Base-by-base conservation (phyloP, 1,140 invertebrate genomes). In the Propsilocerus akamusi region DNA sequence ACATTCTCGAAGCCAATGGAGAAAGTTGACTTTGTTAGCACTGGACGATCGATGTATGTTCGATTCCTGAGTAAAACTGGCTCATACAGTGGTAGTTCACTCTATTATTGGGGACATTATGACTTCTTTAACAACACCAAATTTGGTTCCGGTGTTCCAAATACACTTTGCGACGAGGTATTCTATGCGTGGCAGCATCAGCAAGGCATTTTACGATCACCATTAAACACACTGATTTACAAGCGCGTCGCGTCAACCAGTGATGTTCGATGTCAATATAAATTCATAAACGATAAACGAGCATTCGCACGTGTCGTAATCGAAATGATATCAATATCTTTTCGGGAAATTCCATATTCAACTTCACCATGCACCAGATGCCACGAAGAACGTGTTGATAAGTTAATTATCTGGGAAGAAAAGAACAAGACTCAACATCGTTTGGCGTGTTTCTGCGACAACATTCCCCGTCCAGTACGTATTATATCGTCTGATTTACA, bases 41-140 rank as follows among this genome's bases (percentile, higher is more conserved):
- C 82, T 0, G 81, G 81, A 5, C 86, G 83, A 55, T 77, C 86
- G 0, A 72, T 92, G 37, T 91, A 86, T 57, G 85, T 92, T 0
- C 72, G 84, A 51, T 89, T 90, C 58, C 86, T 89, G 58, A 90
- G 86, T 60, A 88, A 89, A 60, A 90, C 86, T 1, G 86, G 86
- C n/a, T 86, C 83, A 54, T 90, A 89, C 56, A 86, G 83, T 23
- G 86, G 86, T 66, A 85, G 72, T 17, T 90, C 86, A 0, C 66
- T 92, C 0, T 90, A 91, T 60, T 91, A 89, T 60, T 90, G 86
- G 86, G 86, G 86, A 0, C 86, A 90, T 62, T 92, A 90, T 55
- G 86, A 92, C 58, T 92, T 91, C 66, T 91, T 90, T 66, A 91
- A 91, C 61, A 86, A 87, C 51, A 90, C 83, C 0, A 76, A 80